Conservation (phyloP, 2,888 invertebrate genomes). For the Agrochola litura region DNA sequence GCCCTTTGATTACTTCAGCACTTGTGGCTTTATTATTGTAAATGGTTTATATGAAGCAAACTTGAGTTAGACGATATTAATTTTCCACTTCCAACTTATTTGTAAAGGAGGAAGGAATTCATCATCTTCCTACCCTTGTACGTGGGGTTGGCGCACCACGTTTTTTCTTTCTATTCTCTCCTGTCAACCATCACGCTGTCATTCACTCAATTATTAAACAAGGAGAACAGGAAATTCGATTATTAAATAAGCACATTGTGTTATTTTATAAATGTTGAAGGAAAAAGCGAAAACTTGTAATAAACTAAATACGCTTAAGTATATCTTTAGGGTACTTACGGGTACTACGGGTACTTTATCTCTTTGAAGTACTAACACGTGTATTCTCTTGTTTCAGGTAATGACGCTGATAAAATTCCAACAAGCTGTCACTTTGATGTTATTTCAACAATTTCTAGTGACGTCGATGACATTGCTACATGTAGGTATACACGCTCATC, state of each 20-base stretch:
- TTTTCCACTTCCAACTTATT: not conserved
- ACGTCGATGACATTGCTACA: constrained; percentile 32
- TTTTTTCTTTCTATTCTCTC: no score
- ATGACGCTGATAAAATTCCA: not conserved
- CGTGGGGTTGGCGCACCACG: no score
- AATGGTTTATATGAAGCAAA: constrained; percentile 21
- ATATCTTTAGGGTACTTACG: not conserved
- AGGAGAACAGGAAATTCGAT: not conserved
- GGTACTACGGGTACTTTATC: constrained; percentile 61
- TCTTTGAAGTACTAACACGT: constrained; percentile 8
- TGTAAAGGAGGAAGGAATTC: not conserved
- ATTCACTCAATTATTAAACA: not conserved
- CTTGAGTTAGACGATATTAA: constrained; percentile 9
- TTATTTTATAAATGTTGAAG: not conserved
- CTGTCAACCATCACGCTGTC: no score
- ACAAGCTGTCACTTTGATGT: not conserved
- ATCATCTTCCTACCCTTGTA: no score
- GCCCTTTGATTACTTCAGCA: constrained; percentile 39
- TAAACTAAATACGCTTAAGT: not conserved
- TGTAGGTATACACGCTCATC: constrained; percentile 14
- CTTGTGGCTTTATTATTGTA: constrained; percentile 40
- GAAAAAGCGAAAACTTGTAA: no score
- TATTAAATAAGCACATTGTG: not conserved
- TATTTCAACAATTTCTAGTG: constrained; percentile 6
- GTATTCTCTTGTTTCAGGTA: constrained; percentile 55